Percentiles rank a stretch among this genome's conserved stretches.
Conservation (phyloP, 1,140 invertebrate species). For the Meteorus sp. region DNA sequence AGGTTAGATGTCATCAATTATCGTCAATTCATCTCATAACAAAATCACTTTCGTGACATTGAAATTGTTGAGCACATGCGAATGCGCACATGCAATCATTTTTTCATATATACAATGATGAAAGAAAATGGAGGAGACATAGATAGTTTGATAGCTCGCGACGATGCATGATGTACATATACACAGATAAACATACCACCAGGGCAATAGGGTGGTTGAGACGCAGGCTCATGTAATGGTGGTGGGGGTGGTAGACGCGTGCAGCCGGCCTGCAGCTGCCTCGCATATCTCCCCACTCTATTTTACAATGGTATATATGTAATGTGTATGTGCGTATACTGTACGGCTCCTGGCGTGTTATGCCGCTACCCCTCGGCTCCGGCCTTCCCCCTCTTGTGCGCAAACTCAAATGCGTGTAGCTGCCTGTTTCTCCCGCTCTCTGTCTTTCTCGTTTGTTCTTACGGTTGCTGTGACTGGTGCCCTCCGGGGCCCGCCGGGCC, state of each 20-base stretch:
- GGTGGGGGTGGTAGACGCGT: conserved; percentile 56
- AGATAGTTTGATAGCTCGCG: too few species aligned
- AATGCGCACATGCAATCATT: too few species aligned
- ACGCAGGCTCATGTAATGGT: conserved; percentile 32
- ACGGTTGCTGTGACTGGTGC: conserved; percentile 4
- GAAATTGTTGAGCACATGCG: too few species aligned
- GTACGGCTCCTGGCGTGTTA: neutral
- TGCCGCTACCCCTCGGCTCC: conserved; percentile 34
- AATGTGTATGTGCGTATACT: neutral
- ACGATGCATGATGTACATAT: neutral
- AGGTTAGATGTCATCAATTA: too few species aligned
- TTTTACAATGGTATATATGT: neutral
- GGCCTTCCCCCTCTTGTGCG: conserved; percentile 19
- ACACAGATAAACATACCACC: neutral
- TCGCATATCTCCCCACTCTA: conserved; percentile 34
- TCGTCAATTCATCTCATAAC: too few species aligned
- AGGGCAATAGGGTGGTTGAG: conserved; percentile 13
- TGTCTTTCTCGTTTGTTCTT: too few species aligned
- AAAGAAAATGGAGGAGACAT: neutral
- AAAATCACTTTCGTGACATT: too few species aligned
- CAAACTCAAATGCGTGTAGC: too few species aligned
- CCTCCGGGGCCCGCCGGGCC: conserved; percentile 32
- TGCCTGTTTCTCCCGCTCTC: conserved; percentile 17
- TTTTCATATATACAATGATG: too few species aligned
- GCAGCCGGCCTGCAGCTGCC: conserved; percentile 59